A percentile compares a stretch with the other conserved stretches of the same genome.
phyloP scores from a whole-genome alignment of 1,140 invertebrate species.

The Leucophenga varia region DNA sequence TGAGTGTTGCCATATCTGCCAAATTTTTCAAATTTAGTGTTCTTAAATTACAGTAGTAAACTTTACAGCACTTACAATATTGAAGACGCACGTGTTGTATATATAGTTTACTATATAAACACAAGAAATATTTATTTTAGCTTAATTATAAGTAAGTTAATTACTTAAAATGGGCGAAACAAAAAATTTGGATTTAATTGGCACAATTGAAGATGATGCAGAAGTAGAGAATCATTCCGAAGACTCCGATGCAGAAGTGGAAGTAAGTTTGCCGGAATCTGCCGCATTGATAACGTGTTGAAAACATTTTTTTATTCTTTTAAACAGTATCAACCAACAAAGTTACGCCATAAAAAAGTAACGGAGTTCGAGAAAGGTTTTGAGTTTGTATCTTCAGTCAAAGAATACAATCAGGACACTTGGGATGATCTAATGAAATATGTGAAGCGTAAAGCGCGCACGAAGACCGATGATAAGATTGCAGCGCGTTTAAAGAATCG shows the following conservation, averaged over 20 bases:
- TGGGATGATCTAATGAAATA: conserved; percentile 85
- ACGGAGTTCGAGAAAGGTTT: conserved; percentile 75
- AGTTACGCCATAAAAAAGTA: conserved; percentile 70
- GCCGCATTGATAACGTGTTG: background rate
- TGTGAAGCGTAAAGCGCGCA: conserved; percentile 76
- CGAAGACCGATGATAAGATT: conserved; percentile 83
- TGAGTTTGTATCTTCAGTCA: conserved; percentile 69
- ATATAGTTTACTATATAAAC: too few species aligned
- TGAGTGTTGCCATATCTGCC: too few species aligned
- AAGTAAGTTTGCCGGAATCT: conserved; percentile 69
- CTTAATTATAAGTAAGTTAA: too few species aligned
- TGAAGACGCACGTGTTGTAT: too few species aligned
- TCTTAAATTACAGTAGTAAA: too few species aligned
- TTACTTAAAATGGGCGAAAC: conserved; percentile 35
- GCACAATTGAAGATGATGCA: conserved; percentile 78
- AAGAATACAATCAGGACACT: conserved; percentile 79
- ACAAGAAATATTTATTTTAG: too few species aligned
- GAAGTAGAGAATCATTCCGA: conserved; percentile 77
- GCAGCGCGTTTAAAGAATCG: conserved; percentile 57
- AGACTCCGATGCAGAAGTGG: conserved; percentile 78
- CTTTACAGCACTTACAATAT: too few species aligned
- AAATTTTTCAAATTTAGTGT: too few species aligned
- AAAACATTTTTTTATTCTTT: conserved; percentile 3
- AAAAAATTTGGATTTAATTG: conserved; percentile 54
- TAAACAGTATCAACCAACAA: conserved; percentile 75